These are phyloP conservation scores for Psittacula cyanocephala DNA, from an alignment of 2,113 vertebrate species.

Conservation along the genomic window DNA sequence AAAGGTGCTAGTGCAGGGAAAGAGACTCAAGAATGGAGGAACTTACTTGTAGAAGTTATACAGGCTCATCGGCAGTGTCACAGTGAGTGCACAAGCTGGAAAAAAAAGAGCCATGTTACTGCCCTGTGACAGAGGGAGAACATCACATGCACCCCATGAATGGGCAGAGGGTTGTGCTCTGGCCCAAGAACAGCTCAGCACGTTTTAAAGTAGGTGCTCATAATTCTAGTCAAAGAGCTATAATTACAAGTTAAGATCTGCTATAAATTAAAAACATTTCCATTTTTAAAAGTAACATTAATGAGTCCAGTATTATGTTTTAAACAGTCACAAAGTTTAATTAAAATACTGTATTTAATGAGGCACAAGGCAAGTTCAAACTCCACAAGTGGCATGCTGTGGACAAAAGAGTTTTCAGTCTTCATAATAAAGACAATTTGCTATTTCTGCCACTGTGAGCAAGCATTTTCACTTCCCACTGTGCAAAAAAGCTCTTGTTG, in stretches of 20 bases:
- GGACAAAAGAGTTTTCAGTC: not conserved
- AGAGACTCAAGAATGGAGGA: accelerated
- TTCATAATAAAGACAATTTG: not conserved
- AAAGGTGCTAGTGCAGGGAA: not conserved
- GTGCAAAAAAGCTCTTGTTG: not conserved
- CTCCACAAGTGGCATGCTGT: not conserved
- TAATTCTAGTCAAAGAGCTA: not conserved
- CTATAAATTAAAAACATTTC: not conserved
- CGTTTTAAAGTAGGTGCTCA: not conserved
- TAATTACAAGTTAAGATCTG: not conserved
- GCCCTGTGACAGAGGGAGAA: not conserved
- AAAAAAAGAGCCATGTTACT: conserved; percentile 15
- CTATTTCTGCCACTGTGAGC: not conserved
- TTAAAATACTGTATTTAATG: not conserved
- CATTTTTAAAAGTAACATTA: not conserved
- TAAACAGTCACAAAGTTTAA: not conserved
- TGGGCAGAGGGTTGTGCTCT: not conserved
- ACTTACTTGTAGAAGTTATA: conserved; percentile 92
- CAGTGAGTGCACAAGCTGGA: conserved; percentile 88
- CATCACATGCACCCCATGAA: not conserved
- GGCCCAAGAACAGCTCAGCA: not conserved
- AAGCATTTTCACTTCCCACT: not conserved
- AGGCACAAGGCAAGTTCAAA: not conserved
- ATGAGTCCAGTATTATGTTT: not conserved
- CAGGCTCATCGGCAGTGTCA: conserved; percentile 97